Base-by-base conservation (phyloP, 2,888 invertebrate species). In the Athripsodes cinereus region DNA sequence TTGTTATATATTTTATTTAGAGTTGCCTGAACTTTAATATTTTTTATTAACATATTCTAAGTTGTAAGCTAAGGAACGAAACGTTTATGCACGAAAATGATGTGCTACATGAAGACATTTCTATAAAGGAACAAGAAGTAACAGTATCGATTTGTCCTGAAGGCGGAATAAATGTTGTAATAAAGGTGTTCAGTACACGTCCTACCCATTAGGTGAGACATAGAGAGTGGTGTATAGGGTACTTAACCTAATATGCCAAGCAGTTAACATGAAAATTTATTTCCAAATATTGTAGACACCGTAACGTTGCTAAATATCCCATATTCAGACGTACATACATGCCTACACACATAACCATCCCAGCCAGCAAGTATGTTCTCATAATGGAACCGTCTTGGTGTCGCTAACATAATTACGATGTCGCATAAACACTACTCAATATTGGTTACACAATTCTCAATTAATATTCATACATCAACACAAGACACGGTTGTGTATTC, bases 131-230 rank as follows among this genome's bases (percentile, higher is more conserved):
- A 40, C 40, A 48, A 19, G 3, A 48, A 5, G 8, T 6, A 19
- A 2, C 21, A 10, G 48, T 48, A 56, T 56, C 56, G 56, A 56
- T 56, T 56, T 31, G 19, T 31, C 2, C 46, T 8, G 6, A 22
- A 21, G 31, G 48, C 34, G 49, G 48, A 35, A 55, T 34, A 54
- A 54, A 54, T 54, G 34, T 22, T 46, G 52, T 44, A 2, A 44
- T 56, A 20, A 31, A 44, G 56, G 40, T 34, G 34, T 47, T 52
- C 47, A 50, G 31, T 40, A 44, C 52, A 56, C 46, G 56, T 52
- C 35, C 20, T 46, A 50, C 10, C 50, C 50, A 50, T 50, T 50
- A 20, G 3, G 22, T 16, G 18, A 50, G 22, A 50, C 21, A 21
- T 26, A 50, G 20, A 13, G 26, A 21, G 18, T 20, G 21, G 21